A percentile compares a stretch with the other conserved stretches of the same genome.
Conservation (phyloP, 2,113 vertebrate species). For the Gambusia affinis region DNA sequence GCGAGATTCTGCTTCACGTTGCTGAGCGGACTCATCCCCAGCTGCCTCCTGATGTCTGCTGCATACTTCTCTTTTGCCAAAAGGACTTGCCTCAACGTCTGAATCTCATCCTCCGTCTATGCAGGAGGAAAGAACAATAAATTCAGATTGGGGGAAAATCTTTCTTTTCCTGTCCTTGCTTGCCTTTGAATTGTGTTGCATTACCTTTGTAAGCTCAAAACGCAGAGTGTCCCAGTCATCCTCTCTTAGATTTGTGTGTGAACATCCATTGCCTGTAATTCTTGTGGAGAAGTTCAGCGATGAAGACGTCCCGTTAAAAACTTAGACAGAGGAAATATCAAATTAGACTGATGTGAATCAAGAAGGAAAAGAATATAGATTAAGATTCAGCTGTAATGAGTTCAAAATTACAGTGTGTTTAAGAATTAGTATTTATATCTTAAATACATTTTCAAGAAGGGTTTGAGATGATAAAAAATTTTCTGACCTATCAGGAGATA, state of each 20-base stretch:
- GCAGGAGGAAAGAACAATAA: not conserved
- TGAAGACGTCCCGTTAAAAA: conserved; percentile 80
- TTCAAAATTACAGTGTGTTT: not conserved
- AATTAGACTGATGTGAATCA: not conserved
- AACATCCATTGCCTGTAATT: conserved; percentile 47
- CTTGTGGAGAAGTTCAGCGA: conserved; percentile 79
- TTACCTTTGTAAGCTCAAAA: conserved; percentile 88
- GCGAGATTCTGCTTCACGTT: conserved; percentile 90
- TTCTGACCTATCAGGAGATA: not conserved
- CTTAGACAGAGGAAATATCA: conserved; percentile 62
- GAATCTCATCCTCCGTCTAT: conserved; percentile 95
- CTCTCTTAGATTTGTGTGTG: conserved; percentile 80
- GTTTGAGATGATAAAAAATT: not conserved
- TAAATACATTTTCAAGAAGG: not conserved
- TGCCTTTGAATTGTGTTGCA: not conserved
- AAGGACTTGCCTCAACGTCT: conserved; percentile 91
- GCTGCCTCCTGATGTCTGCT: conserved; percentile 88
- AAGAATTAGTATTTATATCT: not conserved
- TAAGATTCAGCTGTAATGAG: not conserved
- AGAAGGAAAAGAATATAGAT: not conserved
- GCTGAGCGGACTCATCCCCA: conserved; percentile 87
- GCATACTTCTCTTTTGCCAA: conserved; percentile 91
- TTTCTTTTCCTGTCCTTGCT: not conserved
- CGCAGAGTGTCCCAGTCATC: conserved; percentile 85
- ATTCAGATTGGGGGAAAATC: not conserved